Percentiles rank a stretch among this genome's conserved stretches.
phyloP scores from a whole-genome alignment of 2,888 invertebrate genomes.

The Mantis religiosa region DNA sequence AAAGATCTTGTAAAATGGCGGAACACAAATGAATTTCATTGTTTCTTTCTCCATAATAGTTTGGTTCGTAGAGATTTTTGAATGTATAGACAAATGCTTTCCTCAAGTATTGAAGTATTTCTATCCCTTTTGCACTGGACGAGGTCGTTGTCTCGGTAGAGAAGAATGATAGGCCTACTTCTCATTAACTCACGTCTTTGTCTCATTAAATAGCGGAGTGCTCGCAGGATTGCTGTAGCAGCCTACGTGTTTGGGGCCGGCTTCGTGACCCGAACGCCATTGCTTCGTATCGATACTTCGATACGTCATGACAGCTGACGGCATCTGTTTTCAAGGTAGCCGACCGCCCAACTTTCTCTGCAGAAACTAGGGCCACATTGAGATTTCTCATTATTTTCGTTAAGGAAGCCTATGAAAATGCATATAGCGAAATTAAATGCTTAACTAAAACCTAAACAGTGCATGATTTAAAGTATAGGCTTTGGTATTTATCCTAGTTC shows the following conservation, averaged over 20 bases:
- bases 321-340: background rate
- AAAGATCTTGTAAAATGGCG: too few species aligned
- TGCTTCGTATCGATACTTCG: background rate
- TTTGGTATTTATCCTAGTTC: too few species aligned
- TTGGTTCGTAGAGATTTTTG: too few species aligned
- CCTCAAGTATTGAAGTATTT: too few species aligned
- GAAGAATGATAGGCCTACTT: background rate
- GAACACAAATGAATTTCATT: too few species aligned
- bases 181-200: background rate
- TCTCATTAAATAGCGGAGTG: background rate
- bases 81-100: too few species aligned
- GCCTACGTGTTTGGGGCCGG: too few species aligned
- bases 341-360: background rate
- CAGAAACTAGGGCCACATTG: background rate
- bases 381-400: background rate
- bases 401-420: background rate
- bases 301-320: background rate
- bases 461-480: too few species aligned
- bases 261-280: background rate
- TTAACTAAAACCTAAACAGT: too few species aligned
- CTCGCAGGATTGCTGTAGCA: background rate
- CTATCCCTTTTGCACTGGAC: too few species aligned
- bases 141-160: too few species aligned
- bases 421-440: background rate
- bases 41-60: too few species aligned